Evolutionary conservation across 64 coral and sea anemone species (phyloP).

Genomic region (Pocillopora verrucosa): DNA sequence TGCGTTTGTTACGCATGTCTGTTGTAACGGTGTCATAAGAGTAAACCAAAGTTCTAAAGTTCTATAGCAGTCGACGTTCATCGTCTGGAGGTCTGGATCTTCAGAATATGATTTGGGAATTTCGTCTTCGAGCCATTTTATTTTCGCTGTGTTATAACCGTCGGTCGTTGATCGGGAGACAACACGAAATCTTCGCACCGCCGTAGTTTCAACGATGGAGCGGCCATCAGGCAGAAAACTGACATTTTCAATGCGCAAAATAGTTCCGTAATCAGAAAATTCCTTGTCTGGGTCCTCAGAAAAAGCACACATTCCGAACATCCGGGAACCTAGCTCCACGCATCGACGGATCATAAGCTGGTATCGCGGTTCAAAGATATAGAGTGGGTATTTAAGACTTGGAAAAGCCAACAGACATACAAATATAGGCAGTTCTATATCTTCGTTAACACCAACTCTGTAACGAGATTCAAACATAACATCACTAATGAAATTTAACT

Average conservation of each 20-base stretch:
- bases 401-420: conserved; percentile 89
- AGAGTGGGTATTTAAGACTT: conserved; percentile 74
- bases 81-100: conserved; percentile 35
- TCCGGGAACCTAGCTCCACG: conserved; percentile 75
- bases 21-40: conserved; percentile 58
- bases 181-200: conserved; percentile 70
- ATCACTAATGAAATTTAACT: neutral
- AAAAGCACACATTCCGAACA: conserved; percentile 87
- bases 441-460: conserved; percentile 45
- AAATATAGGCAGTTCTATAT: conserved; percentile 83
- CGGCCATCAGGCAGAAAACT: conserved; percentile 77
- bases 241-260: conserved; percentile 73
- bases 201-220: conserved; percentile 83
- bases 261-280: conserved; percentile 77
- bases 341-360: conserved; percentile 89
- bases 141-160: conserved; percentile 78
- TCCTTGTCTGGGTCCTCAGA: neutral
- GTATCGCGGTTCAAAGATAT: conserved; percentile 92
- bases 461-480: conserved; percentile 12
- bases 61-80: conserved; percentile 51
- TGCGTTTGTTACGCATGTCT: conserved; percentile 74
- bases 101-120: conserved; percentile 31
- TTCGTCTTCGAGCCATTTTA: conserved; percentile 89
- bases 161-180: conserved; percentile 51
- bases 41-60: conserved; percentile 76